A percentile compares a stretch with the other conserved stretches of the same genome.
Evolutionary conservation across 2,888 invertebrate genomes (phyloP).

Genomic region (Zhuqinia jingwanae): DNA sequence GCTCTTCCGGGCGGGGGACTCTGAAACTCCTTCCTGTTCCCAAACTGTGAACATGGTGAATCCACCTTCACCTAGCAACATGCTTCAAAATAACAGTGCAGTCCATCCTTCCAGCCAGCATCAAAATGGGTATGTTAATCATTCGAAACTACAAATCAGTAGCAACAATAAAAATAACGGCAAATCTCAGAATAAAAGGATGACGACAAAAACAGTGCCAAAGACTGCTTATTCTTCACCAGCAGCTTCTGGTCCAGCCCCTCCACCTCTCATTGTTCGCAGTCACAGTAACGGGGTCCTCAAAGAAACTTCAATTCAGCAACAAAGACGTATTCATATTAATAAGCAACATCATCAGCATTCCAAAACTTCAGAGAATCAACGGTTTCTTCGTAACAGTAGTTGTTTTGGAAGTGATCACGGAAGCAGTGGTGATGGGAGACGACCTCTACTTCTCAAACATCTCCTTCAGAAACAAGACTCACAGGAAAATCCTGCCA

Average conservation of each 20-base stretch:
- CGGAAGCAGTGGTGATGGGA: too few relatives aligned
- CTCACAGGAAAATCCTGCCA: not conserved
- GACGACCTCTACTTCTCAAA: slow-evolving; percentile 24
- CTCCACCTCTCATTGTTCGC: slow-evolving; percentile 52
- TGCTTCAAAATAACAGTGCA: not conserved
- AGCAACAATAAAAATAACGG: slow-evolving; percentile 8
- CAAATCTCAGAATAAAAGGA: not conserved
- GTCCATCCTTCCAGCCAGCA: not conserved
- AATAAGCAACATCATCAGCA: not conserved
- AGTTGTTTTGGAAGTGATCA: slow-evolving; percentile 4
- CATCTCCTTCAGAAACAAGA: not conserved
- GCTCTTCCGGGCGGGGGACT: not conserved
- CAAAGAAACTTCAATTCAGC: slow-evolving; percentile 34
- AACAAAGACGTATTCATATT: not conserved
- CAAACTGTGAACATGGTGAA: slow-evolving; percentile 38
- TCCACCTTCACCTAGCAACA: not conserved
- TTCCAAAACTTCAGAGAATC: not conserved
- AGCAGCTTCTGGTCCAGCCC: not conserved
- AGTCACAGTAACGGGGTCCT: slow-evolving; percentile 55
- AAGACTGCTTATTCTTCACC: not conserved
- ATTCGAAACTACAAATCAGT: slow-evolving; percentile 16
- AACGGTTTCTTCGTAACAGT: slow-evolving; percentile 8
- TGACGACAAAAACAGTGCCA: not conserved
- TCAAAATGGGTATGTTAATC: not conserved
- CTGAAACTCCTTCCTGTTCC: not conserved